Evolutionary conservation across 2,888 invertebrate species (phyloP), one percentile per base, ranked within the genome.

Genomic region (Chalcosyrphus nemorum): DNA sequence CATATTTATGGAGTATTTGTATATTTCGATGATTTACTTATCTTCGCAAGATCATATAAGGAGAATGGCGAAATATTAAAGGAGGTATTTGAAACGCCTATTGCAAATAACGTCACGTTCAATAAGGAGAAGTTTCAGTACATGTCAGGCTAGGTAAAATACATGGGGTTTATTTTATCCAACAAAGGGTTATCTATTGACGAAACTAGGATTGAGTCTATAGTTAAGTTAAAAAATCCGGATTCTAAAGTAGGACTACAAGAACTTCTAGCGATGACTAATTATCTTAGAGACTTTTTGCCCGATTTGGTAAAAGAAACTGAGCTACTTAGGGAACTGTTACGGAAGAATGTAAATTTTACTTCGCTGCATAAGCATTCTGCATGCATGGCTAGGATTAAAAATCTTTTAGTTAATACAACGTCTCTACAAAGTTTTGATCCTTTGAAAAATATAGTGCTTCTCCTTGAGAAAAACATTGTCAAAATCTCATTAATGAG

Each of bases 271-370:
- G 52, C 77, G 29, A 74, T 81, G 54, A 65, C 68, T 15, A 87
- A 85, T 56, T 86, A 82, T 75, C 43, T 85, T 29, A 57, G 78
- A 43, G 81, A 82, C 11, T 87, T 85, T 82, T 57, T 87, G 68
- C 81, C 81, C 1, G 76, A 86, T 71, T 43, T 86, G 19, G 70
- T 77, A 27, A 63, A 68, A 9, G 24, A 77, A 13, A 65, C 74
- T 7, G 65, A 54, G n/a, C 84, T 78, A 13, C 57, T 80, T 9
- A 50, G 80, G 11, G 66, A 66, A 1, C 41, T 66, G n/a, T 54
- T 66, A 9, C 21, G 38, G 0, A 68, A 68, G 41, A 54, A 68
- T 27, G 41, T 54, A 17, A 27, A 19, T 3, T 68, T 41, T 11
- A 27, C 9, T 13, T 70, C 35, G 68, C 41, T 68, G 19, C 15